Evolutionary conservation across 92 coral and sea anemone species (phyloP), one percentile per base, ranked within the genome.

Genomic region (Porites lobata): DNA sequence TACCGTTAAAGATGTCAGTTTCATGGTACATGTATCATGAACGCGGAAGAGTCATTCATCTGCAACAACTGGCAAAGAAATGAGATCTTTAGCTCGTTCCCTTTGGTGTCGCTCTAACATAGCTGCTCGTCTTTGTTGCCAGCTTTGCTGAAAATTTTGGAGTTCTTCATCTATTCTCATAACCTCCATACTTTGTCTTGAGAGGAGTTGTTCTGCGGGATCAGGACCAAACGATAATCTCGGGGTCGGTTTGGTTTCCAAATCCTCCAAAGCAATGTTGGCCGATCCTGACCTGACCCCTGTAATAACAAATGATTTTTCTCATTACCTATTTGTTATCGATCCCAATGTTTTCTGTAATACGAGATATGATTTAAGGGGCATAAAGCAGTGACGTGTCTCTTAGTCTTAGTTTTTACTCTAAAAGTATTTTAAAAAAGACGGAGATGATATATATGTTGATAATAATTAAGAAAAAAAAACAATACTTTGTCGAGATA

Each of bases 181-280:
- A 17, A 95, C 86, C 38, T 95, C 96, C 96, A 95, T 95, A 67
- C 94, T 91, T 71, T 95, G 96, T 57, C 89, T 86, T 13, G 93
- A 86, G 64, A 95, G 75, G 14, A 95, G 89, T 53, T 89, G 90
- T 75, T 95, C 98, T 88, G 91, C 67, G n/a, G 95, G 95, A 19
- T 88, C 80, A 24, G 86, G 80, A 6, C 96, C 98, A 72, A 88
- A 85, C 64, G 75, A 84, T 22, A 89, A 78, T 73, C 96, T 84
- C 51, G 96, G 88, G 65, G 91, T 94, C 66, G 91, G 91, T 54
- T 73, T 65, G 61, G 50, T 64, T 53, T 66, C 82, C 22, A 64
- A 20, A 76, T 67, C 75, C 8, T 74, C 70, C 59, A 75, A 64
- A 9, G n/a, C 29, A 84, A 73, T 22, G 26, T 63, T 15, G 38